phyloP scores from a whole-genome alignment of 2,797 vertebrate species.

The Caiman crocodilus region DNA sequence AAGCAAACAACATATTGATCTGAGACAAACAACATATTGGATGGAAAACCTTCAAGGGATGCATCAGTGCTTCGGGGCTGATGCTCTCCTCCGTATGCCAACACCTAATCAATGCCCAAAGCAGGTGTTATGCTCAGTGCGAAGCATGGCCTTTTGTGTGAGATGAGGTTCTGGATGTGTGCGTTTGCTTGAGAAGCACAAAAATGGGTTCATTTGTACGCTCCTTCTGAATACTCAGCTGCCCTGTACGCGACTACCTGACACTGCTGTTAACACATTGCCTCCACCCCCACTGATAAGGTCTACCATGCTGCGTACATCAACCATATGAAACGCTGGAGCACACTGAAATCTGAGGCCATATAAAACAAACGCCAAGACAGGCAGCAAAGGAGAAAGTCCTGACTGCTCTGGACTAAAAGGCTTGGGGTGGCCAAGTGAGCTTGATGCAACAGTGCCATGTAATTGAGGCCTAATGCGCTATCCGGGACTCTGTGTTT shows the following conservation, averaged over 20 bases:
- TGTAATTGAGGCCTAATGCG: not conserved
- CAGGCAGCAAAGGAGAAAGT: not conserved
- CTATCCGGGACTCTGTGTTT: not conserved
- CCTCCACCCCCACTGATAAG: not conserved
- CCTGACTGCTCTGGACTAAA: not conserved
- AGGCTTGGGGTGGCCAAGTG: not conserved
- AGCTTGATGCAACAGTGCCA: not conserved
- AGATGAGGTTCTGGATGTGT: too few relatives aligned
- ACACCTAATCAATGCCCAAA: too few relatives aligned
- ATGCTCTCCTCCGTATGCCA: too few relatives aligned
- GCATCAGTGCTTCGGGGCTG: too few relatives aligned
- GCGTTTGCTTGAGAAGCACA: too few relatives aligned
- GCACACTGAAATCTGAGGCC: fast-evolving
- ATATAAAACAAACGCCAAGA: not conserved
- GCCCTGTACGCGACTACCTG: too few relatives aligned
- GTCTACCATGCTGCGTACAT: not conserved
- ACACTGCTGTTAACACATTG: too few relatives aligned
- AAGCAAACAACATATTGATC: not conserved
- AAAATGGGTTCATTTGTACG: too few relatives aligned
- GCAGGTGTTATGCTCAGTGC: too few relatives aligned
- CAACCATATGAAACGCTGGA: not conserved
- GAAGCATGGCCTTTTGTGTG: too few relatives aligned
- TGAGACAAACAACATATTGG: not conserved
- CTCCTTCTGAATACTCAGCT: too few relatives aligned
- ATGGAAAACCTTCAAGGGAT: not conserved